A percentile compares a stretch with the other conserved stretches of the same genome.
phyloP scores from a whole-genome alignment of 2,888 invertebrate genomes.

The Bruchidius siliquastri region DNA sequence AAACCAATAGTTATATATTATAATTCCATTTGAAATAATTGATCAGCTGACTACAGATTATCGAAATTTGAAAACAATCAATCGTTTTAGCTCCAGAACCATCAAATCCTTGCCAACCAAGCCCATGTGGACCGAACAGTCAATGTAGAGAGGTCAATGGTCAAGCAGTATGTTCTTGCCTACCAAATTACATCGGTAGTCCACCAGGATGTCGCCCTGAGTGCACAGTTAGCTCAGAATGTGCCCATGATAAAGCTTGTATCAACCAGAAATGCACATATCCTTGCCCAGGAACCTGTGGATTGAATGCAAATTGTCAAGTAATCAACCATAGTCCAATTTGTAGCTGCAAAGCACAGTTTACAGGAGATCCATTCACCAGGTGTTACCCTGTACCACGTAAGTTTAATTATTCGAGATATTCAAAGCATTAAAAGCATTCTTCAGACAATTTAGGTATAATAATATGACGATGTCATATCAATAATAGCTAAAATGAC shows the following conservation, averaged over 20 bases:
- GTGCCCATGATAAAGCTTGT: constrained; percentile 73
- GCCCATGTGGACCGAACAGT: constrained; percentile 78
- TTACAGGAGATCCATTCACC: constrained; percentile 76
- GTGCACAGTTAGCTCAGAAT: constrained; percentile 78
- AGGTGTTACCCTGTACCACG: constrained; percentile 59
- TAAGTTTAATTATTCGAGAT: constrained; percentile 25
- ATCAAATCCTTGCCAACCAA: constrained; percentile 65
- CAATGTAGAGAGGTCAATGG: constrained; percentile 68
- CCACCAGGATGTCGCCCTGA: constrained; percentile 81
- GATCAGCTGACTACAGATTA: no score
- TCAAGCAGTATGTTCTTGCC: constrained; percentile 76
- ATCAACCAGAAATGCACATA: constrained; percentile 76
- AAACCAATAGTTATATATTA: no score
- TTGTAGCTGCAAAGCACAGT: constrained; percentile 68
- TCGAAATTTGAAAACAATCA: neutral
- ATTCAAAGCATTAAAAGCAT: no score
- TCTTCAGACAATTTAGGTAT: no score
- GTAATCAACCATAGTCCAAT: constrained; percentile 80
- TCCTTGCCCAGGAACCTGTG: constrained; percentile 78
- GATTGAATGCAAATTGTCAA: constrained; percentile 70
- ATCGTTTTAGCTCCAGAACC: constrained; percentile 29
- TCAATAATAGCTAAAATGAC: no score
- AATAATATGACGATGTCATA: no score
- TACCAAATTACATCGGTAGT: constrained; percentile 64
- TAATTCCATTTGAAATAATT: no score